phyloP scores from a whole-genome alignment of 2,797 vertebrate species.

The Trematomus bernacchii region DNA sequence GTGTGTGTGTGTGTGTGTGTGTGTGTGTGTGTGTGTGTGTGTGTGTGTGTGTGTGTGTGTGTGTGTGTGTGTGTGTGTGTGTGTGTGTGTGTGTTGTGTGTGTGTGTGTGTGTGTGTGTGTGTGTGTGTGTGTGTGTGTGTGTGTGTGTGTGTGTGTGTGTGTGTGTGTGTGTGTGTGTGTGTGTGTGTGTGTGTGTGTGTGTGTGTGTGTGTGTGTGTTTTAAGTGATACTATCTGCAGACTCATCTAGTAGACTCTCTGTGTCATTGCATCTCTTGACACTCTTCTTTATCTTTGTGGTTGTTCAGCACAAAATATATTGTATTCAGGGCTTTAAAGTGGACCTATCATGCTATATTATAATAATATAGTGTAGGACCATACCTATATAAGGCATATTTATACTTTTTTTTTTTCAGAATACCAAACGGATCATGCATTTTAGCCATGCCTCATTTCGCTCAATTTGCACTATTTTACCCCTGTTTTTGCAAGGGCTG shows the following conservation, averaged over 20 bases:
- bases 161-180: background rate
- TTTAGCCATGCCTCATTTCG: too few species aligned
- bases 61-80: background rate
- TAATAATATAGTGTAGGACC: too few species aligned
- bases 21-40: background rate
- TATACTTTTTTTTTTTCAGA: too few species aligned
- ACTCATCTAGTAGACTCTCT: background rate
- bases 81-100: background rate
- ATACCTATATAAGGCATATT: too few species aligned
- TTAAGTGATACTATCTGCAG: background rate
- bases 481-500: too few species aligned
- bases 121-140: background rate
- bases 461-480: too few species aligned
- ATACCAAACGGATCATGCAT: too few species aligned
- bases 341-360: too few species aligned
- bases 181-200: background rate
- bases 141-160: too few species aligned
- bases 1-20: background rate
- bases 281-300: constrained; percentile 15
- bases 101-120: too few species aligned
- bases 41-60: background rate
- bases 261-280: constrained; percentile 13
- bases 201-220: background rate
- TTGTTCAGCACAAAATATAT: constrained; percentile 4
- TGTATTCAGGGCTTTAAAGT: background rate